Evolutionary conservation across 2,888 invertebrate genomes (phyloP), one percentile per base, ranked within the genome.

Genomic region (Thecophora atra): DNA sequence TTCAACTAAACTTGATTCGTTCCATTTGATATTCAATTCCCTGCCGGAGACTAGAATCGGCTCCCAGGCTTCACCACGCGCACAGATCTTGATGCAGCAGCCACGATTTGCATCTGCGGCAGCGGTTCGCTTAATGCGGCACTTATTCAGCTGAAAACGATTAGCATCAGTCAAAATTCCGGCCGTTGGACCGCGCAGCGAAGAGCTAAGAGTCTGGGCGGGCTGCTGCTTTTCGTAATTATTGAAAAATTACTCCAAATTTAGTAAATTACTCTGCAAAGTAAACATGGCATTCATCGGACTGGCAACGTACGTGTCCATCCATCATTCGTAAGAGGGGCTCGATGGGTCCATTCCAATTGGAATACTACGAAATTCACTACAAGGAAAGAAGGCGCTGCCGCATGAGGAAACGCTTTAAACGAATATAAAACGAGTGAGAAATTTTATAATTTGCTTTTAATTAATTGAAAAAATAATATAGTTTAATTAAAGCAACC

Each of bases 81-180:
- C 17, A 21, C 21, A 8, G 51, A 26, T 30, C 28, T 30, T 66
- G 66, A 66, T 66, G 66, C 52, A 6, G 67, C 67, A 21, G 67
- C 54, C 67, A 67, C 42, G 24, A 56, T 56, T 56, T 56, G 56
- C 67, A 67, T 54, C 67, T 42, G 52, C 37, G 42, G 37, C 21
- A 17, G 56, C 37, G 67, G 54, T 21, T 56, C 42, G 67, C 21
- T 66, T 52, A 66, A 66, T 66, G 52, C 42, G 56, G 37, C 37
- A 67, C 67, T 67, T 56, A 37, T 66, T 67, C 37, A 54, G 67
- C 56, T 56, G 56, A 67, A 56, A 54, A 26, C 56, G 67, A 67
- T 67, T 67, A 67, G 56, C 67, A 67, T 67, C 67, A 67, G 21
- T 67, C 56, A 67, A 67, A 56, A 21, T 21, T 56, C 56, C n/a